Conservation (phyloP, 2,888 invertebrate species). For the Ophion slaviceki region DNA sequence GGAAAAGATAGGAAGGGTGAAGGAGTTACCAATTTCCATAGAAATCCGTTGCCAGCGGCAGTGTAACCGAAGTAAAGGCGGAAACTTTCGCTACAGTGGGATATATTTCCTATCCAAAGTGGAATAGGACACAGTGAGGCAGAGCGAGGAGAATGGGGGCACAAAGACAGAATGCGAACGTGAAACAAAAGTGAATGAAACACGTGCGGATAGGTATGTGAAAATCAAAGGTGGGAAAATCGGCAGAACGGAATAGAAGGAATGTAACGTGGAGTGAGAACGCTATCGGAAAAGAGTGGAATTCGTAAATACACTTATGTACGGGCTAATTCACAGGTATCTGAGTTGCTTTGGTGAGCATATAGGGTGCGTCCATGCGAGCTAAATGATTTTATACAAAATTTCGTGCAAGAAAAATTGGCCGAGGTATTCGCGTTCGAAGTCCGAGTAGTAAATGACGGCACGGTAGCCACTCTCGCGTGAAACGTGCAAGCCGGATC, state of each 20-base stretch:
- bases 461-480: too few species aligned
- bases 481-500: too few species aligned
- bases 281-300: neutral
- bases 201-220: slow-evolving; percentile 28
- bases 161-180: neutral
- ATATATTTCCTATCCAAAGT: slow-evolving; percentile 50
- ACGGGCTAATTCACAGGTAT: neutral
- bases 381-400: neutral
- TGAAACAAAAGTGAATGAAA: slow-evolving; percentile 28
- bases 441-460: too few species aligned
- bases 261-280: neutral
- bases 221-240: slow-evolving; percentile 37
- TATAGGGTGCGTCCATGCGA: neutral
- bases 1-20: slow-evolving; percentile 52
- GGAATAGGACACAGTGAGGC: neutral
- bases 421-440: neutral
- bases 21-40: slow-evolving; percentile 65
- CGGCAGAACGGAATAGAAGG: slow-evolving; percentile 12
- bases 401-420: neutral
- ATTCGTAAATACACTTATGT: neutral
- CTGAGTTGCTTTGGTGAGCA: neutral
- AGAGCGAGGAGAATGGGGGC: neutral
- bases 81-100: slow-evolving; percentile 43
- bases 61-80: slow-evolving; percentile 55
- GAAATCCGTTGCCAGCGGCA: slow-evolving; percentile 62